Conservation (phyloP, 2,797 vertebrate genomes). For the Urosaurus nigricauda region DNA sequence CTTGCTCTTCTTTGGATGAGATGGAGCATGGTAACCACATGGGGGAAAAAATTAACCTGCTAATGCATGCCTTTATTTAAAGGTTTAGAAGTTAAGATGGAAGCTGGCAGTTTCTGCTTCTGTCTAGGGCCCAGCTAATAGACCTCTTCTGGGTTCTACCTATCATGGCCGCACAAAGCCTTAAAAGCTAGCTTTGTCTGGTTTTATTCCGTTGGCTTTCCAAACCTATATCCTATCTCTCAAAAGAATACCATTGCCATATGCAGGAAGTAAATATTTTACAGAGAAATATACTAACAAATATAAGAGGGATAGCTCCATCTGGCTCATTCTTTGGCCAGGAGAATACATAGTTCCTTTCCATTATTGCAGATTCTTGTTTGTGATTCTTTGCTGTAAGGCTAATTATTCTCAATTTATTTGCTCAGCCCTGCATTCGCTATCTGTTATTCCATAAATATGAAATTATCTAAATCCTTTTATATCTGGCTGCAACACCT, state of each 20-base stretch:
- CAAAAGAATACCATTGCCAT: not conserved
- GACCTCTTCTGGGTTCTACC: not conserved
- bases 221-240: not conserved
- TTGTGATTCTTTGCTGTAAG: slow-evolving; percentile 65
- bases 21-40: not conserved
- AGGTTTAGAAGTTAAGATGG: not conserved
- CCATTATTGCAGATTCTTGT: slow-evolving; percentile 62
- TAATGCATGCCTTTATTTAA: not conserved
- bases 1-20: not conserved
- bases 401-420: slow-evolving; percentile 82
- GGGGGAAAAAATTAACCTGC: not conserved
- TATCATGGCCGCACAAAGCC: not conserved
- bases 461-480: slow-evolving; percentile 77
- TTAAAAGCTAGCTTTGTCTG: not conserved
- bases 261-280: not conserved
- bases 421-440: slow-evolving; percentile 74
- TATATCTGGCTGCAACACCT: slow-evolving; percentile 78
- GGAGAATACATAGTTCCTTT: slow-evolving; percentile 44
- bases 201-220: not conserved
- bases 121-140: not conserved
- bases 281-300: slow-evolving; percentile 17
- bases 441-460: slow-evolving; percentile 77
- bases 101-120: not conserved
- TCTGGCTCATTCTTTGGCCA: slow-evolving; percentile 50
- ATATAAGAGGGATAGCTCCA: not conserved